Percentiles rank a stretch among this genome's conserved stretches.
Evolutionary conservation across 2,888 invertebrate species (phyloP).

Genomic region (Eremobia ochroleuca): DNA sequence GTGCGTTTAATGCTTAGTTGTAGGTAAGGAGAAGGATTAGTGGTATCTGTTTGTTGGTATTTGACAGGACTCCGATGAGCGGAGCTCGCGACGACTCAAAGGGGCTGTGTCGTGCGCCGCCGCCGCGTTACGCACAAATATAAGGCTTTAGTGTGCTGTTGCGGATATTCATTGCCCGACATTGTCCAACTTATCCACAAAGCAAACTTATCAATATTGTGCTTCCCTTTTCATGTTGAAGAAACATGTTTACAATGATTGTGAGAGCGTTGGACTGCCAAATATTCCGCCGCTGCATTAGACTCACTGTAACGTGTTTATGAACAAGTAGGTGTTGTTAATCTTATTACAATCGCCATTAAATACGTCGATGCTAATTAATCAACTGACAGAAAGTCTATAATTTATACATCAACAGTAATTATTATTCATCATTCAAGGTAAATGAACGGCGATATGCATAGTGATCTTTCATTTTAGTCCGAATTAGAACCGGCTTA

Average conservation of each 20-base stretch:
- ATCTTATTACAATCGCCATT: conserved; percentile 76
- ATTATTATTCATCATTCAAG: conserved; percentile 88
- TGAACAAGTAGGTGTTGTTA: conserved; percentile 66
- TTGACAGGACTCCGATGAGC: conserved; percentile 75
- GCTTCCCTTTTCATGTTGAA: conserved; percentile 36
- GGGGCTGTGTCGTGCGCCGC: conserved; percentile 68
- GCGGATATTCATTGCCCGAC: conserved; percentile 66
- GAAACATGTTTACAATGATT: conserved; percentile 45
- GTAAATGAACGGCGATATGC: conserved; percentile 86
- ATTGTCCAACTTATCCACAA: conserved; percentile 70
- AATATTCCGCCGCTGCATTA: conserved; percentile 32
- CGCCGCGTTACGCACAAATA: conserved; percentile 82
- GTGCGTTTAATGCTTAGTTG: conserved; percentile 83
- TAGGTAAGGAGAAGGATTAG: conserved; percentile 87
- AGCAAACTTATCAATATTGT: conserved; percentile 62
- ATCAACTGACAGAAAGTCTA: conserved; percentile 84
- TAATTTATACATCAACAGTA: conserved; percentile 82
- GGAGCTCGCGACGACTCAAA: conserved; percentile 74
- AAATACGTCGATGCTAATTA: conserved; percentile 82
- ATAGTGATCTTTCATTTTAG: conserved; percentile 86
- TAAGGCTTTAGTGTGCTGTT: conserved; percentile 68
- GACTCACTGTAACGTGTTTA: conserved; percentile 54
- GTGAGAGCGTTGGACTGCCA: conserved; percentile 37
- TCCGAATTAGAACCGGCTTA: conserved; percentile 82
- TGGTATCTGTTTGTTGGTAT: conserved; percentile 82